Percentiles rank a stretch among this genome's conserved stretches.
These are phyloP conservation scores for Drosophila kambysellisi DNA, from an alignment of 2,888 invertebrate genomes.

Conservation along the genomic window DNA sequence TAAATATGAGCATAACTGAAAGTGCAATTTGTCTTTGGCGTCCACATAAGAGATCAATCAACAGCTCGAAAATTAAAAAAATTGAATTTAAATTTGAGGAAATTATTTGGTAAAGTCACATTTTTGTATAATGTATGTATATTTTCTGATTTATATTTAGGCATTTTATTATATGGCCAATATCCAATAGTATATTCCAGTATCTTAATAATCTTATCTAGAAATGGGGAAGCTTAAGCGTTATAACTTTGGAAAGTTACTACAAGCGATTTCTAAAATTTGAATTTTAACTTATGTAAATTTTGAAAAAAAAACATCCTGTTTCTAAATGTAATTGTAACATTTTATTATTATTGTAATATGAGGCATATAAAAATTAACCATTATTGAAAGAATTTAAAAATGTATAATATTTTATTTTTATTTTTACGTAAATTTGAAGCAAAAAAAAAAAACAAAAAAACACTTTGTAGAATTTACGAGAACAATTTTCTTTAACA, in stretches of 20 bases:
- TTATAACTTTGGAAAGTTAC: not conserved
- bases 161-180: not conserved
- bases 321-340: not conserved
- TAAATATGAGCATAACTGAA: slow-evolving; percentile 44
- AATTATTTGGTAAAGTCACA: not conserved
- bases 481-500: not conserved
- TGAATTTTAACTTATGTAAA: no score
- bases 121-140: not conserved
- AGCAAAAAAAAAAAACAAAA: not conserved
- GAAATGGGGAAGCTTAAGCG: not conserved
- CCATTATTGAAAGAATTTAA: not conserved
- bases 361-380: not conserved
- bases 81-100: not conserved
- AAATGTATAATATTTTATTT: not conserved
- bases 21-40: slow-evolving; percentile 32
- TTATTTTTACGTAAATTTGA: not conserved
- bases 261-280: not conserved
- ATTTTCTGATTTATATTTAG: slow-evolving; percentile 3
- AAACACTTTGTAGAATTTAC: not conserved
- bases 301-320: no score
- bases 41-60: slow-evolving; percentile 2
- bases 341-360: not conserved
- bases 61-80: slow-evolving; percentile 4
- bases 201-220: not conserved
- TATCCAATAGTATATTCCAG: not conserved